Evolutionary conservation across 1,140 invertebrate species (phyloP).

Genomic region (Heliconius hermathena): DNA sequence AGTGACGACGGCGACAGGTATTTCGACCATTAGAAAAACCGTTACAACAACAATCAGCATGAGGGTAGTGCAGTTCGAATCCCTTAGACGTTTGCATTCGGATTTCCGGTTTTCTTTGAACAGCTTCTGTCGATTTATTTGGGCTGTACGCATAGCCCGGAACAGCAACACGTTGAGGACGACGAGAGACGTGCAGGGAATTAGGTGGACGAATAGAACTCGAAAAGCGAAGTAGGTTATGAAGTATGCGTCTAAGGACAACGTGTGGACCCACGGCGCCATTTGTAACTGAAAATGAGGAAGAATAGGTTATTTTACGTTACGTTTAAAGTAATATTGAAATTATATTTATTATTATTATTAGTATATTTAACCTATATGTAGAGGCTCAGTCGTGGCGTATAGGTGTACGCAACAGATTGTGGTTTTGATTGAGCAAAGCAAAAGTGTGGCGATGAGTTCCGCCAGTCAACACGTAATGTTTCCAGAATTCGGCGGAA

Average conservation of each 20-base stretch:
- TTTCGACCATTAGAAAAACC: conserved; percentile 94
- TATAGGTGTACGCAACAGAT: too few relatives aligned
- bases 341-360: too few relatives aligned
- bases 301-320: background rate
- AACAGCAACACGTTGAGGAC: conserved; percentile 95
- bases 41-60: conserved; percentile 98
- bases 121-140: conserved; percentile 89
- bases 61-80: conserved; percentile 95
- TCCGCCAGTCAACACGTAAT: background rate
- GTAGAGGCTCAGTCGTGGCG: too few relatives aligned
- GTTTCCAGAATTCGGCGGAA: background rate
- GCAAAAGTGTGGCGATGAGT: background rate
- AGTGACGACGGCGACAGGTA: conserved; percentile 94
- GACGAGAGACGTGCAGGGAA: conserved; percentile 94
- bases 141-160: conserved; percentile 90
- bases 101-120: conserved; percentile 92
- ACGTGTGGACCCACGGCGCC: conserved; percentile 86
- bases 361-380: too few relatives aligned
- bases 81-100: conserved; percentile 91
- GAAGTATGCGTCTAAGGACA: conserved; percentile 89
- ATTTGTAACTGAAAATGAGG: conserved; percentile 68
- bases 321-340: background rate
- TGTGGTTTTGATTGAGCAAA: too few relatives aligned
- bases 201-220: conserved; percentile 94
- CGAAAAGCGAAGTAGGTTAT: conserved; percentile 92